Evolutionary conservation across 1,140 invertebrate species (phyloP).

Genomic region (Drosophila melanica): DNA sequence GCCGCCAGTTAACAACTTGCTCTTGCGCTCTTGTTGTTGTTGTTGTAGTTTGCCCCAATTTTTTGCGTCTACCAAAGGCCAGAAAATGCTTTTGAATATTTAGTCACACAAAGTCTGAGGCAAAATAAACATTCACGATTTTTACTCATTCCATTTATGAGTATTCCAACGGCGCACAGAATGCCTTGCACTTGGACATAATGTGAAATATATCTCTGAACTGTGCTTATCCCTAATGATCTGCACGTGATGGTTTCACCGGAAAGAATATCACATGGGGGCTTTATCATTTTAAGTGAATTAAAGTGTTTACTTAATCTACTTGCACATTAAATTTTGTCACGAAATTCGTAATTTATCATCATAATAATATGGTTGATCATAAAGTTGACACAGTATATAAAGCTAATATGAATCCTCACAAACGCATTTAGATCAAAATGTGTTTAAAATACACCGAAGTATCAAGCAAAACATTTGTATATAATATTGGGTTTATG

Average conservation of each 20-base stretch:
- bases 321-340: neutral
- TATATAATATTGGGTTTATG: no score
- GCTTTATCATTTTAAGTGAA: slow-evolving; percentile 57
- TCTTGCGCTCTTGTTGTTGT: slow-evolving; percentile 29
- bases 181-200: slow-evolving; percentile 18
- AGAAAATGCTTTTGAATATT: slow-evolving; percentile 43
- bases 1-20: slow-evolving; percentile 54
- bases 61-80: slow-evolving; percentile 58
- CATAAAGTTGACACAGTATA: no score
- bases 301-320: slow-evolving; percentile 51
- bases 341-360: neutral
- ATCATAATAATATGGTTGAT: no score
- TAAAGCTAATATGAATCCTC: no score
- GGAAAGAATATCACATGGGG: neutral
- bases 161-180: neutral
- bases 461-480: no score
- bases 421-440: no score
- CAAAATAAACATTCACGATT: slow-evolving; percentile 1
- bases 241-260: slow-evolving; percentile 31
- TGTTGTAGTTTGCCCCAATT: slow-evolving; percentile 48
- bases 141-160: neutral
- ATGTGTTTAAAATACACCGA: no score
- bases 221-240: slow-evolving; percentile 22
- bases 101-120: neutral
- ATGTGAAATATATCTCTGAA: slow-evolving; percentile 6